Conservation (phyloP, 1,140 invertebrate genomes). For the Ceratina calcarata region DNA sequence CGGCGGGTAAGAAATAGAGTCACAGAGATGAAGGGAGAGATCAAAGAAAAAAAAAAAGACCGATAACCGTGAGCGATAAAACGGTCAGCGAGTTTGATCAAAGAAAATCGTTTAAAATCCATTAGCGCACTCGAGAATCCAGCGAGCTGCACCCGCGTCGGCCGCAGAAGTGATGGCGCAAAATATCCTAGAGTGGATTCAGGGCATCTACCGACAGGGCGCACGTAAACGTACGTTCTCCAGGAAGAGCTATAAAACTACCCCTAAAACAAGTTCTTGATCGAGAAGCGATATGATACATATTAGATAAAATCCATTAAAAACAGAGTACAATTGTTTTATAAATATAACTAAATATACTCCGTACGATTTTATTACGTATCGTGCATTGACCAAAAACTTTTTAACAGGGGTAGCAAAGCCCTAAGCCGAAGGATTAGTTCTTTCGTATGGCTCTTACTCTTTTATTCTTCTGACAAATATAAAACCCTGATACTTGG, state of each 20-base stretch:
- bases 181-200: slow-evolving; percentile 87
- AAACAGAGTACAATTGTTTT: no score
- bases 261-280: slow-evolving; percentile 1
- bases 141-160: slow-evolving; percentile 66
- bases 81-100: slow-evolving; percentile 35
- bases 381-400: no score
- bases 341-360: no score
- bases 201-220: slow-evolving; percentile 85
- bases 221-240: slow-evolving; percentile 83
- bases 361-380: no score
- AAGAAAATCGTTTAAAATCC: slow-evolving; percentile 56
- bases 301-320: no score
- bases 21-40: background rate
- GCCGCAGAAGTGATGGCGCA: slow-evolving; percentile 85
- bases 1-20: slow-evolving; percentile 60
- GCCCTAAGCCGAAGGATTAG: no score
- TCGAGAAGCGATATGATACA: no score
- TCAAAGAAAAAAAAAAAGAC: slow-evolving; percentile 4
- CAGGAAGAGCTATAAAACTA: background rate
- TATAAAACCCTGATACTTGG: slow-evolving; percentile 46
- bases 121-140: slow-evolving; percentile 68
- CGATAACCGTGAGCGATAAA: background rate
- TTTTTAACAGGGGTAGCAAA: no score
- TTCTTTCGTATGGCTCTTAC: no score
- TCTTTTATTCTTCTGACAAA: background rate